Percentiles rank a stretch among this genome's conserved stretches.
phyloP scores from a whole-genome alignment of 1,140 invertebrate species.

The Orussus abietinus region DNA sequence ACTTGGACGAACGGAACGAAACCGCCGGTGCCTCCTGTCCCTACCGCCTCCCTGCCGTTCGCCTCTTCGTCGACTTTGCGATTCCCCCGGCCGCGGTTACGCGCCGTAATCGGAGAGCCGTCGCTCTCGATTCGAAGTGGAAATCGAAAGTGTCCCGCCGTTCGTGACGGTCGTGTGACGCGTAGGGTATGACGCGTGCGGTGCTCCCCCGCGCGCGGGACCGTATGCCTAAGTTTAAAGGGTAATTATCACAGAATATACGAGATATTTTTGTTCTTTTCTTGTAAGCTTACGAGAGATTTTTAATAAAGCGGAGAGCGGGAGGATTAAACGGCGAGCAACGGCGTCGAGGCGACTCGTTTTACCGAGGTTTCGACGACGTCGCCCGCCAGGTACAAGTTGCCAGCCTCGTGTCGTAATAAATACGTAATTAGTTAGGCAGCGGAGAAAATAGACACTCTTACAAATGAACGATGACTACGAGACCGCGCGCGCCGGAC shows the following conservation, averaged over 20 bases:
- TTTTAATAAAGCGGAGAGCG: slow-evolving; percentile 45
- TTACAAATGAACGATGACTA: slow-evolving; percentile 33
- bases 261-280: slow-evolving; percentile 40
- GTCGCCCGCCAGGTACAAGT: slow-evolving; percentile 6
- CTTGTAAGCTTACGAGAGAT: slow-evolving; percentile 47
- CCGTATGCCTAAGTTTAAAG: slow-evolving; percentile 32
- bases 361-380: slow-evolving; percentile 23
- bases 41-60: slow-evolving; percentile 4
- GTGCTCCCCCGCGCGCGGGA: too few species aligned
- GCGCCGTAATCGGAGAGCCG: too few species aligned
- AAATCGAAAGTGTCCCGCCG: too few species aligned
- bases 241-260: slow-evolving; percentile 53
- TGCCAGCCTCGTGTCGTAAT: slow-evolving; percentile 8
- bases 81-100: background rate
- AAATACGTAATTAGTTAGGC: slow-evolving; percentile 31
- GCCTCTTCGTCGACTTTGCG: background rate
- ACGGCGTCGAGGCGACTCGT: too few species aligned
- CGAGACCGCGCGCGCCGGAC: slow-evolving; percentile 33
- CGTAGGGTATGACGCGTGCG: slow-evolving; percentile 16
- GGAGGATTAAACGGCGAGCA: slow-evolving; percentile 38
- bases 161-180: slow-evolving; percentile 7
- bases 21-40: slow-evolving; percentile 14
- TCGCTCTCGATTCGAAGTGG: too few species aligned
- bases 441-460: slow-evolving; percentile 39
- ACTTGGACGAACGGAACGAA: slow-evolving; percentile 22